Conservation (phyloP, 2,113 vertebrate genomes). For the Peromyscus leucopus region DNA sequence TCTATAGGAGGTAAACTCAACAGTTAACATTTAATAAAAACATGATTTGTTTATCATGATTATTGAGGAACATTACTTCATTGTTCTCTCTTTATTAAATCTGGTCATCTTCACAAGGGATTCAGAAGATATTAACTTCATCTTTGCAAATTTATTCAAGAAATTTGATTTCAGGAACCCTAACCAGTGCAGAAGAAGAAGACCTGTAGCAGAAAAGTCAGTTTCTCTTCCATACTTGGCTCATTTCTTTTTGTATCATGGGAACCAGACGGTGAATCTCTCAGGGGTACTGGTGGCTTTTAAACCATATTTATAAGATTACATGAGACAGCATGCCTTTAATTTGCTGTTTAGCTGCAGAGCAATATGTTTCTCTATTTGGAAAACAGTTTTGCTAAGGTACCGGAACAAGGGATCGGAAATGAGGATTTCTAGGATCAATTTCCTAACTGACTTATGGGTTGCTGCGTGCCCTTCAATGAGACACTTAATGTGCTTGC, state of each 20-base stretch:
- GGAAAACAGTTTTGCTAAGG: conserved; percentile 73
- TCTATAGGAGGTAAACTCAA: not conserved
- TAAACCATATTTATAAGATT: conserved; percentile 79
- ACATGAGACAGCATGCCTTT: conserved; percentile 70
- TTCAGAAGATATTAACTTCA: not conserved
- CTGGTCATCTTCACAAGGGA: not conserved
- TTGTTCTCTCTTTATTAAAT: not conserved
- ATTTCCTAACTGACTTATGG: conserved; percentile 68
- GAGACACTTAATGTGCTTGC: conserved; percentile 64
- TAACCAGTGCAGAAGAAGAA: not conserved
- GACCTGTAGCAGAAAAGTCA: not conserved
- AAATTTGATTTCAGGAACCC: not conserved
- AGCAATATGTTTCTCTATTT: conserved; percentile 69
- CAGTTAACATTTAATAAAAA: not conserved
- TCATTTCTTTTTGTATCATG: not conserved
- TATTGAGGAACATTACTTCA: not conserved
- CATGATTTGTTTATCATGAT: not conserved
- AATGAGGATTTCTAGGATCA: conserved; percentile 73
- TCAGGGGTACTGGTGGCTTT: conserved; percentile 72
- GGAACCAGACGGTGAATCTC: conserved; percentile 61
- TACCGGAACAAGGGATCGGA: conserved; percentile 55
- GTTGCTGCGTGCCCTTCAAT: conserved; percentile 60
- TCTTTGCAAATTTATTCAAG: not conserved
- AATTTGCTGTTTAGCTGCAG: conserved; percentile 67
- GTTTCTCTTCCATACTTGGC: not conserved